These are phyloP conservation scores for Calameuta idolon DNA, from an alignment of 2,888 invertebrate genomes.

Conservation along the genomic window DNA sequence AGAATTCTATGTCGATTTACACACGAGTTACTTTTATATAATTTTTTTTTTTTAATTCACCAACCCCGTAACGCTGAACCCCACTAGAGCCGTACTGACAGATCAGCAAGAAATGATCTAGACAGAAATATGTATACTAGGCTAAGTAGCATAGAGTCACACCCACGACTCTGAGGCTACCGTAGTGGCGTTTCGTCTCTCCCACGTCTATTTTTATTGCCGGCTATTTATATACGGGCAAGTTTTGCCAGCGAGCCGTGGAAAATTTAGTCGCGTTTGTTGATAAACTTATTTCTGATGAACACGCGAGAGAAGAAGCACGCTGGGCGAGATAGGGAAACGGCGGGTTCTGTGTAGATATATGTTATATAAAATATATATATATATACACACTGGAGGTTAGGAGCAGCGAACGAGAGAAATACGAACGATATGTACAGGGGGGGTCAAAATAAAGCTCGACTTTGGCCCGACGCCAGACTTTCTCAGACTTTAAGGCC, in stretches of 20 bases:
- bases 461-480: constrained; percentile 44
- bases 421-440: constrained; percentile 13
- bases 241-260: not conserved
- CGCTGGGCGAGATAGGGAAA: no score
- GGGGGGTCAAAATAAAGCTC: constrained; percentile 30
- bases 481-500: constrained; percentile 43
- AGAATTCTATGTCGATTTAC: not conserved
- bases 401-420: constrained; percentile 1
- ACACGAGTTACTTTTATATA: not conserved
- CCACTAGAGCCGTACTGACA: no score
- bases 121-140: no score
- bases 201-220: constrained; percentile 9
- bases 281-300: constrained; percentile 49
- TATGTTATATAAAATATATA: no score
- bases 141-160: no score
- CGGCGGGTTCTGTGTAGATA: no score
- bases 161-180: no score
- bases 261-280: constrained; percentile 44
- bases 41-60: not conserved
- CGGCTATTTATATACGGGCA: constrained; percentile 5
- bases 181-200: not conserved
- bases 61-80: no score
- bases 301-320: constrained; percentile 7
- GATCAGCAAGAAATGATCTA: no score
- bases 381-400: not conserved